Evolutionary conservation across 2,797 vertebrate species (phyloP), one percentile per base, ranked within the genome.

Genomic region (Tangara arthus): DNA sequence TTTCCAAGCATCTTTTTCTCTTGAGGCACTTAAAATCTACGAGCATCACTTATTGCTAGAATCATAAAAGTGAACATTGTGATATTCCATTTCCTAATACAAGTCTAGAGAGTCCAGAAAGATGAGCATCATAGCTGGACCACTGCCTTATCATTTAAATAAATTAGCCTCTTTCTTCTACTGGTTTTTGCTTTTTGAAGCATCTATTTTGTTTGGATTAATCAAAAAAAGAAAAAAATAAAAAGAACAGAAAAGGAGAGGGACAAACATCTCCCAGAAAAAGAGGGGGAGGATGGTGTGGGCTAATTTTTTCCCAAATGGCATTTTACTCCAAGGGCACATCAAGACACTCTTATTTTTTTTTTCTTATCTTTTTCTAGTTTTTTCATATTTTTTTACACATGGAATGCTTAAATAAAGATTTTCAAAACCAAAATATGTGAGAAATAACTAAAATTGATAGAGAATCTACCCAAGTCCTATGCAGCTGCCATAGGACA

Each of bases 211-310:
- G n/a, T 21, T 76, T 59, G 28, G 24, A 87, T 63, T 9, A 76
- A 39, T 37, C 0, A 5, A 46, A 52, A 8, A 11, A 1, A 27
- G 13, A 8, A 30, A 5, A 5, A 46, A 21, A 32, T 5, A 7
- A 14, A 26, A 50, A 28, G 0, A 39, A 46, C 3, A 68, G 26
- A 47, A 50, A 32, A 3, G 4, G 24, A 82, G 42, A 66, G 6
- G 28, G 35, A 59, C 14, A 80, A 94, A 85, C 22, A 76, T 17
- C 10, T 77, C 35, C 35, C 13, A 42, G 53, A 83, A n/a, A 61
- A 93, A 69, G 19, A 79, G 1, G 2, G 10, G 11, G 9, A 82
- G 16, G 41, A 66, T 11, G 7, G 7, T 60, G 11, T 63, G 13
- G 15, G 49, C 8, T 52, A 8, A 15, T 28, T 56, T 41, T 47